phyloP scores from a whole-genome alignment of 2,888 invertebrate species.

The Apotomis turbidana region DNA sequence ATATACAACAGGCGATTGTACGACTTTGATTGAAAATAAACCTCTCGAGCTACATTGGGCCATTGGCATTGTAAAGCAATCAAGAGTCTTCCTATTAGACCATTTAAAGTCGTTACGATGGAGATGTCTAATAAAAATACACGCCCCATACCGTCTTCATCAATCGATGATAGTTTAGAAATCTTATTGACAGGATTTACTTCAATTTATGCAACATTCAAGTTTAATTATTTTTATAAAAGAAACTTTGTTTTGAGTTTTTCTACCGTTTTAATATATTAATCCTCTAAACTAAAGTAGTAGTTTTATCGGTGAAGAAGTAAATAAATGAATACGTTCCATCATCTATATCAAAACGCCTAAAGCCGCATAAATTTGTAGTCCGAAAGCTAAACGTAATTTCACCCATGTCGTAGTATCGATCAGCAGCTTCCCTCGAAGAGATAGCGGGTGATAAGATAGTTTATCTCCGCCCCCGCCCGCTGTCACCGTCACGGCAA shows the following conservation, averaged over 20 bases:
- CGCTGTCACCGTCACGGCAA: slow-evolving; percentile 58
- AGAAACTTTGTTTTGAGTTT: too few relatives aligned
- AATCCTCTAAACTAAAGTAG: too few relatives aligned
- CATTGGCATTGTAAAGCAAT: slow-evolving; percentile 73
- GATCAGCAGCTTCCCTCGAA: slow-evolving; percentile 66
- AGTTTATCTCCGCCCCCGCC: slow-evolving; percentile 69
- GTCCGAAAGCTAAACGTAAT: slow-evolving; percentile 28
- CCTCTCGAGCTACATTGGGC: slow-evolving; percentile 28
- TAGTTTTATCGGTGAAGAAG: too few relatives aligned
- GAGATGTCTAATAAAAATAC: slow-evolving; percentile 64
- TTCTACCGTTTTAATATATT: too few relatives aligned
- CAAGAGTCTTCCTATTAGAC: slow-evolving; percentile 72
- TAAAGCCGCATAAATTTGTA: neutral
- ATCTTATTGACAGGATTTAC: neutral
- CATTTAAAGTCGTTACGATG: slow-evolving; percentile 69
- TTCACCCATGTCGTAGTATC: slow-evolving; percentile 52
- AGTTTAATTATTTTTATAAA: neutral
- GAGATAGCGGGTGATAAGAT: slow-evolving; percentile 73
- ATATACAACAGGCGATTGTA: slow-evolving; percentile 1
- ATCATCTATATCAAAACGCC: neutral
- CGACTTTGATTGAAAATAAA: slow-evolving; percentile 29
- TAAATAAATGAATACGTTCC: too few relatives aligned
- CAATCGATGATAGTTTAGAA: slow-evolving; percentile 5
- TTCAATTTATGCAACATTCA: neutral
- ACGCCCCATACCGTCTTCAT: slow-evolving; percentile 3